Evolutionary conservation across 2,797 vertebrate species (phyloP), one percentile per base, ranked within the genome.

Genomic region (Alfaro cultratus): DNA sequence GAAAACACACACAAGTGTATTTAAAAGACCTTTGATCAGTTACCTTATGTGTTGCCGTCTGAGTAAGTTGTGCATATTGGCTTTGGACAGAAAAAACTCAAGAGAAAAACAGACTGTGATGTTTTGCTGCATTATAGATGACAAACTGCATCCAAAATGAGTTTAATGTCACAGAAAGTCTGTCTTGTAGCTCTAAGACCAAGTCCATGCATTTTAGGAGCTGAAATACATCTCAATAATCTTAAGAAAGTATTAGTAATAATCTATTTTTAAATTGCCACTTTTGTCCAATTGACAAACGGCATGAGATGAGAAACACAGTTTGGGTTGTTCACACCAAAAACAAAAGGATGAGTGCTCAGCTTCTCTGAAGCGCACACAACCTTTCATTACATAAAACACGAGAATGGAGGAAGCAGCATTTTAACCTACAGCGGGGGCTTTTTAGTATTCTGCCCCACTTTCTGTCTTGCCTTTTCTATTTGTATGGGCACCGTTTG

Each of bases 401-500:
- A 53, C 77, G 88, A 81, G 72, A 75, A 39, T 51, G 21, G 71
- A 76, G 5, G 57, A 49, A 70, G 73, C 83, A 75, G 75, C 74
- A 73, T 80, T 86, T 83, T 51, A 74, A 72, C 68, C 67, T 2
- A 23, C 75, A 77, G 55, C 46, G 79, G 75, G 15, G 68, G 76
- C 86, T 83, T 75, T 81, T 92, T 88, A 88, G 75, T 84, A 91
- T 89, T 90, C 89, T 82, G 85, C 76, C 85, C 83, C 70, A 83
- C 77, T 91, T 85, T 73, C 29, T 70, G 53, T 47, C 46, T 34
- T 83, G 43, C 4, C 73, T 77, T 81, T 81, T 87, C 79, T 83
- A 67, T 74, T 81, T 83, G 79, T 46, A 78, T 86, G 86, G 70
- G 49, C 71, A 70, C 79, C 4, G 21, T 60, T 75, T 55, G 77